Evolutionary conservation across 2,888 invertebrate species (phyloP).

Genomic region (Drosophila formosana): DNA sequence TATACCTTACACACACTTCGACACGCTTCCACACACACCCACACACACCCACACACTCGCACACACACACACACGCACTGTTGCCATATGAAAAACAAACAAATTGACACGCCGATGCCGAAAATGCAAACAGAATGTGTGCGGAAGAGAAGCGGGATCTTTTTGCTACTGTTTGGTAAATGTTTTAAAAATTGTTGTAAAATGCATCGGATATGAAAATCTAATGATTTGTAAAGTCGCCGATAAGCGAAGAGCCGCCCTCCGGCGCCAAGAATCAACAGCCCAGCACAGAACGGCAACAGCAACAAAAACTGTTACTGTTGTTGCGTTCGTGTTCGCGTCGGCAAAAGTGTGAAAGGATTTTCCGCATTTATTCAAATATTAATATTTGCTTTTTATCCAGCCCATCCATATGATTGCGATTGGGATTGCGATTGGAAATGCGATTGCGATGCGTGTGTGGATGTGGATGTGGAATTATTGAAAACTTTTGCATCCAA

Average conservation of each 20-base stretch:
- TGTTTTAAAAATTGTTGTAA: slow-evolving; percentile 72
- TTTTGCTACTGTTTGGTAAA: slow-evolving; percentile 58
- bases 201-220: slow-evolving; percentile 83
- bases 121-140: slow-evolving; percentile 63
- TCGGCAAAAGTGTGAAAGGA: slow-evolving; percentile 63
- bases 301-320: slow-evolving; percentile 16
- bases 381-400: slow-evolving; percentile 72
- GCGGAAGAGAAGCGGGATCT: slow-evolving; percentile 21
- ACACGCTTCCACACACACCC: slow-evolving; percentile 33
- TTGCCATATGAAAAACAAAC: slow-evolving; percentile 68
- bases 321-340: slow-evolving; percentile 5
- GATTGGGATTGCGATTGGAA: slow-evolving; percentile 20
- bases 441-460: slow-evolving; percentile 11
- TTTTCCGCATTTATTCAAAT: slow-evolving; percentile 76
- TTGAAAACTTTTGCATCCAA: slow-evolving; percentile 61
- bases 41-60: too few relatives aligned
- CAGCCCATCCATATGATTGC: slow-evolving; percentile 43
- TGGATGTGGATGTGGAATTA: slow-evolving; percentile 45
- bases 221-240: slow-evolving; percentile 83
- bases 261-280: slow-evolving; percentile 38
- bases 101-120: slow-evolving; percentile 74
- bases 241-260: slow-evolving; percentile 75
- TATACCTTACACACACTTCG: slow-evolving; percentile 40
- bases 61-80: slow-evolving; percentile 7
- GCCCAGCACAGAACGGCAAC: too few relatives aligned